Conservation (phyloP, 2,888 invertebrate species). For the Quadriops clusia region DNA sequence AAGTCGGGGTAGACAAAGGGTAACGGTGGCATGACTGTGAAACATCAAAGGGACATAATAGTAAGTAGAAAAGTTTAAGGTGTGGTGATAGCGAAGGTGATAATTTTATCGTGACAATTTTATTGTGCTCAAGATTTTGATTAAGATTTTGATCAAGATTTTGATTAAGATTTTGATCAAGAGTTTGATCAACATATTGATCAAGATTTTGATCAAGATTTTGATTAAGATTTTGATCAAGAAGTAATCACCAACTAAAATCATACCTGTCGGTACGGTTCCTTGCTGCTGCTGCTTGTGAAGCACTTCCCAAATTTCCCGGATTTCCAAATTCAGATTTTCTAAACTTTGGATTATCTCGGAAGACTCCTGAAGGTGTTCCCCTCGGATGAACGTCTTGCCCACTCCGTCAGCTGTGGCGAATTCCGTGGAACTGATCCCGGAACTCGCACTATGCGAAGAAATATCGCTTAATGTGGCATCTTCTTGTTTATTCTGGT, state of each 20-base stretch:
- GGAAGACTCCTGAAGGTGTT: conserved; percentile 51
- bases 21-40: conserved; percentile 32
- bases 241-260: no score
- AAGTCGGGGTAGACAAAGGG: conserved; percentile 45
- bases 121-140: no score
- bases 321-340: conserved; percentile 56
- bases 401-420: conserved; percentile 41
- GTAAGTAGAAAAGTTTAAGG: no score
- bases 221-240: no score
- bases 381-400: conserved; percentile 22
- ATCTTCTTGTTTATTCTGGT: conserved; percentile 38
- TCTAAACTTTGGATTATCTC: conserved; percentile 59
- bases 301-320: conserved; percentile 57
- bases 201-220: no score
- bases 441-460: conserved; percentile 47
- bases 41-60: conserved; percentile 1
- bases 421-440: conserved; percentile 56
- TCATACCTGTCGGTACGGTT: conserved; percentile 37
- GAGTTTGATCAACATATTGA: no score
- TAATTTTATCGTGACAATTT: no score
- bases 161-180: no score
- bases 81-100: no score
- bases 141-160: no score
- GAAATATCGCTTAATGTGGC: conserved; percentile 55
- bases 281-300: conserved; percentile 44